Evolutionary conservation across 64 coral and sea anemone genomes (phyloP).

Genomic region (Hydrozoanthus tunicans): DNA sequence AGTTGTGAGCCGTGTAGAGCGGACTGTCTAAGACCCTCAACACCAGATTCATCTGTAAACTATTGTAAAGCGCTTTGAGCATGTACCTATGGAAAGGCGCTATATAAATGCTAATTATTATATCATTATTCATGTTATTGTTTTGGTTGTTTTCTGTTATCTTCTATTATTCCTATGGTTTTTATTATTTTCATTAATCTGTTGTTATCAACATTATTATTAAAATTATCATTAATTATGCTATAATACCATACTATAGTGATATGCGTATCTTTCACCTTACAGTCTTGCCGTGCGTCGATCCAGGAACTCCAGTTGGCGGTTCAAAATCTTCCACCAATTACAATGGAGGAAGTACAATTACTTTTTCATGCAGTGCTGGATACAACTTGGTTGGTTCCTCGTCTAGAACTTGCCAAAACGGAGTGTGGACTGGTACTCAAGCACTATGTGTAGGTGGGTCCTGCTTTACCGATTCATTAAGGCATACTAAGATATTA

Average conservation of each 20-base stretch:
- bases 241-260: background rate
- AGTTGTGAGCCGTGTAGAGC: too few species aligned
- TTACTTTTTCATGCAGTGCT: conserved; percentile 60
- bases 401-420: conserved; percentile 65
- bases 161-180: too few species aligned
- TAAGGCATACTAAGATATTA: background rate
- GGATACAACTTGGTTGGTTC: conserved; percentile 68
- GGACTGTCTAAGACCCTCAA: too few species aligned
- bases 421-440: conserved; percentile 74
- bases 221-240: background rate
- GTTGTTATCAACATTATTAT: background rate
- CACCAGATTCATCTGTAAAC: too few species aligned
- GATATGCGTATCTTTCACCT: background rate
- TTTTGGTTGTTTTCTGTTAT: too few species aligned
- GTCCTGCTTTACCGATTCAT: background rate
- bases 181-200: background rate
- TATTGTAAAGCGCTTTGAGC: too few species aligned
- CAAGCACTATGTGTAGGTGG: conserved; percentile 77
- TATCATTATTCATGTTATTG: too few species aligned
- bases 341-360: conserved; percentile 65
- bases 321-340: conserved; percentile 59
- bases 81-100: too few species aligned
- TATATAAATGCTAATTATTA: too few species aligned
- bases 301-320: conserved; percentile 70
- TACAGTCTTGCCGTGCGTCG: conserved; percentile 59